A percentile compares a stretch with the other conserved stretches of the same genome.
Conservation (phyloP, 2,888 invertebrate genomes). For the Sisyra terminalis region DNA sequence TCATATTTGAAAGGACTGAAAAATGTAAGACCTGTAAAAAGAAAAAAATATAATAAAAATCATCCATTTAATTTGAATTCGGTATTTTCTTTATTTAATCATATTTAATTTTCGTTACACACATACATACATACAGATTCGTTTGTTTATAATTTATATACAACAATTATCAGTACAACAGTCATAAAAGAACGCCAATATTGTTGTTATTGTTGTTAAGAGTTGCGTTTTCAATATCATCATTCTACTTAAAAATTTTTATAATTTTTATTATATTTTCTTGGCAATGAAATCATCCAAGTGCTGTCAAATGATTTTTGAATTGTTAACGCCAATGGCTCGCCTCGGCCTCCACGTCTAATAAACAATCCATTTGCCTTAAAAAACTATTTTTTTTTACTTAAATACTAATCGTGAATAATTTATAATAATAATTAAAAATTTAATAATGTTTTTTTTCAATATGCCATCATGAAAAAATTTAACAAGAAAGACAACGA, state of each 20-base stretch:
- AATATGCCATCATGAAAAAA: no score
- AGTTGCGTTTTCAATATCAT: not conserved
- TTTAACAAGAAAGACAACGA: no score
- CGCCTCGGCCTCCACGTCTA: no score
- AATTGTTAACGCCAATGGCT: no score
- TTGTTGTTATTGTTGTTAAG: not conserved
- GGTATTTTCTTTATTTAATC: constrained; percentile 8
- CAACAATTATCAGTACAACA: constrained; percentile 8
- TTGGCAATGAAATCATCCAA: no score
- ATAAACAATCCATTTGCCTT: no score
- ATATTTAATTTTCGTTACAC: constrained; percentile 7
- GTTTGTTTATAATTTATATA: constrained; percentile 8
- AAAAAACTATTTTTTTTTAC: no score
- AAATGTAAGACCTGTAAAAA: not conserved
- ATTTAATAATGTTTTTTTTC: no score
- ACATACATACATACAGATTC: constrained; percentile 9
- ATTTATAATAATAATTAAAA: no score
- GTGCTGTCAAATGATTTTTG: no score
- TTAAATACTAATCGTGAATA: no score
- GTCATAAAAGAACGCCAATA: not conserved
- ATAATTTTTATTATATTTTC: not conserved
- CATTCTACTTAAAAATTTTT: not conserved
- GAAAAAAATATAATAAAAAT: not conserved
- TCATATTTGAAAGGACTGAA: not conserved
- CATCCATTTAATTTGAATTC: constrained; percentile 4